Conservation (phyloP, 2,888 invertebrate species). For the Odiellus spinosus region DNA sequence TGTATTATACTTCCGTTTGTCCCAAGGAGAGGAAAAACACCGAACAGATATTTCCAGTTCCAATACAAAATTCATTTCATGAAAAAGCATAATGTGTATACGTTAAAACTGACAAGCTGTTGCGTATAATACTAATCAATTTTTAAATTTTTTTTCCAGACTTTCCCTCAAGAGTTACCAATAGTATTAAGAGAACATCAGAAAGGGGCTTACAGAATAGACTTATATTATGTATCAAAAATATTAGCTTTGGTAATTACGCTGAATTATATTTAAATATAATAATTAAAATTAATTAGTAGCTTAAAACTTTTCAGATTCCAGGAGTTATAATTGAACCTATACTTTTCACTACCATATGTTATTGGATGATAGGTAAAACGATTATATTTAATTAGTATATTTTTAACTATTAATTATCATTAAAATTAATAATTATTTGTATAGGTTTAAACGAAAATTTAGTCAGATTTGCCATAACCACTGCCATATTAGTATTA, state of each 20-base stretch:
- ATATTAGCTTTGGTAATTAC: slow-evolving; percentile 57
- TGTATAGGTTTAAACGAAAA: slow-evolving; percentile 27
- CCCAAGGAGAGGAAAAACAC: no score
- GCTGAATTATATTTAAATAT: slow-evolving; percentile 6
- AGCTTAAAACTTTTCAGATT: slow-evolving; percentile 38
- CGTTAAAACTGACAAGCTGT: no score
- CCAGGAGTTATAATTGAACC: slow-evolving; percentile 74
- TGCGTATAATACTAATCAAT: no score
- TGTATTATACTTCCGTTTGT: no score
- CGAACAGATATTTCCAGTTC: no score
- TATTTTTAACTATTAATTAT: no score
- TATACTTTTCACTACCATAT: slow-evolving; percentile 56
- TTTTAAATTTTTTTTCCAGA: slow-evolving; percentile 20
- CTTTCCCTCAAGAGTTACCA: slow-evolving; percentile 61
- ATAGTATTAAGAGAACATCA: slow-evolving; percentile 62
- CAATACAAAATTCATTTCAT: no score
- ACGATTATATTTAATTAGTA: slow-evolving; percentile 17
- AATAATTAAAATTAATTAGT: no score
- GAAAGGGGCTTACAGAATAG: slow-evolving; percentile 63
- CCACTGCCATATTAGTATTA: slow-evolving; percentile 49
- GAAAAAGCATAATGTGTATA: no score
- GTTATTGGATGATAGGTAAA: slow-evolving; percentile 76
- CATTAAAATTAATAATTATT: not conserved
- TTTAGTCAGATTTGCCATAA: slow-evolving; percentile 49
- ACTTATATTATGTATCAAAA: slow-evolving; percentile 62